Evolutionary conservation across 2,797 vertebrate species (phyloP).

Genomic region (Scolopax bukidnonensis): DNA sequence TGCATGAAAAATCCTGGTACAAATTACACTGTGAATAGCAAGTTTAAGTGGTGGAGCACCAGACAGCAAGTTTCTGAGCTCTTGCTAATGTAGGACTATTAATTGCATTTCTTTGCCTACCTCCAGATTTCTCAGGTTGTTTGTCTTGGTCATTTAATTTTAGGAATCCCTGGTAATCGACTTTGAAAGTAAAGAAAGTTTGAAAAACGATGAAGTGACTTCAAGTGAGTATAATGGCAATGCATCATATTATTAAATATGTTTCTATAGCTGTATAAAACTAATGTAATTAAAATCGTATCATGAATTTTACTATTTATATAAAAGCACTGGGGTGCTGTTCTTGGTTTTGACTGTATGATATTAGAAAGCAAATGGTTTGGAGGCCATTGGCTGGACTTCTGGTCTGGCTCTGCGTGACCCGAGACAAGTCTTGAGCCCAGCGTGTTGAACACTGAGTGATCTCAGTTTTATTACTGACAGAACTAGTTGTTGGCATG

Average conservation of each 20-base stretch:
- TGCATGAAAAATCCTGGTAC: background rate
- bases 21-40: background rate
- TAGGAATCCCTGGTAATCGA: conserved; percentile 64
- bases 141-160: conserved; percentile 31
- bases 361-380: background rate
- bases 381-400: background rate
- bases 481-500: background rate
- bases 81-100: background rate
- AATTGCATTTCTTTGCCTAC: background rate
- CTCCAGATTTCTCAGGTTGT: background rate
- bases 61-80: background rate
- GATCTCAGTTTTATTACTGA: background rate
- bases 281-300: too few species aligned
- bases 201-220: conserved; percentile 57
- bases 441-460: background rate
- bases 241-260: background rate
- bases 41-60: background rate
- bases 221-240: conserved; percentile 71
- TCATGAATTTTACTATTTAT: background rate
- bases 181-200: conserved; percentile 41
- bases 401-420: background rate
- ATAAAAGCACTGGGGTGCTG: background rate
- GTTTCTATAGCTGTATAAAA: background rate
- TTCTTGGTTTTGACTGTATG: background rate
- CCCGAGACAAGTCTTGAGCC: background rate